A percentile compares a stretch with the other conserved stretches of the same genome.
Evolutionary conservation across 2,113 vertebrate species (phyloP).

Genomic region (Rhizomys pruinosus): DNA sequence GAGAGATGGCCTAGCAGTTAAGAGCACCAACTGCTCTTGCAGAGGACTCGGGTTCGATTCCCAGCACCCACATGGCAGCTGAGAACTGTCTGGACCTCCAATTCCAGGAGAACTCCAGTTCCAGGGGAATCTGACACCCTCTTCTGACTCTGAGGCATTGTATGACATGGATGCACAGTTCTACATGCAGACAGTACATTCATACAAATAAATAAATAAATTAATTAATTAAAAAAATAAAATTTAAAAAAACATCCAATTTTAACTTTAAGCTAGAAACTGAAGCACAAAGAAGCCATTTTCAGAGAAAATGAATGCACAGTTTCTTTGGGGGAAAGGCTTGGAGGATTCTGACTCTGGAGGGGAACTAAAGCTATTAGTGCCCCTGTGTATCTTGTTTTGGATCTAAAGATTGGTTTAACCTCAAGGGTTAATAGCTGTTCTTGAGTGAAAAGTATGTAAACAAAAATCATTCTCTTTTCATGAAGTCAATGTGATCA

Average conservation of each 20-base stretch:
- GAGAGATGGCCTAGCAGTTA: too few species aligned
- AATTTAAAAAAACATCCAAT: conserved; percentile 66
- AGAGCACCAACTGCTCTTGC: too few species aligned
- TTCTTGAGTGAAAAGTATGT: conserved; percentile 47
- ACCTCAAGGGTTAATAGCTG: conserved; percentile 36
- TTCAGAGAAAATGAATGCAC: conserved; percentile 66
- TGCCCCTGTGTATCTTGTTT: conserved; percentile 25
- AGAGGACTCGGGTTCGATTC: too few species aligned
- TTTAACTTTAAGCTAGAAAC: conserved; percentile 62
- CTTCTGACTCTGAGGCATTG: too few species aligned
- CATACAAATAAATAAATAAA: too few species aligned
- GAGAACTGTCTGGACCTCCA: too few species aligned
- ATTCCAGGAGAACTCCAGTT: too few species aligned
- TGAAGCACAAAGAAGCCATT: conserved; percentile 56
- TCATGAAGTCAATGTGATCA: neutral
- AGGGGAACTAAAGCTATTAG: neutral
- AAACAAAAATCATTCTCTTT: conserved; percentile 31
- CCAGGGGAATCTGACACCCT: too few species aligned
- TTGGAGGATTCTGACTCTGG: conserved; percentile 26
- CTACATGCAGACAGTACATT: too few species aligned
- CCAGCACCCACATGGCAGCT: too few species aligned
- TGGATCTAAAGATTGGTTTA: conserved; percentile 41
- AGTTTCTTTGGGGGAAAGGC: neutral
- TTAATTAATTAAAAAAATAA: too few species aligned
- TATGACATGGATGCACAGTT: too few species aligned